phyloP scores from a whole-genome alignment of 2,113 vertebrate genomes.

The Triplophysa siluroides region DNA sequence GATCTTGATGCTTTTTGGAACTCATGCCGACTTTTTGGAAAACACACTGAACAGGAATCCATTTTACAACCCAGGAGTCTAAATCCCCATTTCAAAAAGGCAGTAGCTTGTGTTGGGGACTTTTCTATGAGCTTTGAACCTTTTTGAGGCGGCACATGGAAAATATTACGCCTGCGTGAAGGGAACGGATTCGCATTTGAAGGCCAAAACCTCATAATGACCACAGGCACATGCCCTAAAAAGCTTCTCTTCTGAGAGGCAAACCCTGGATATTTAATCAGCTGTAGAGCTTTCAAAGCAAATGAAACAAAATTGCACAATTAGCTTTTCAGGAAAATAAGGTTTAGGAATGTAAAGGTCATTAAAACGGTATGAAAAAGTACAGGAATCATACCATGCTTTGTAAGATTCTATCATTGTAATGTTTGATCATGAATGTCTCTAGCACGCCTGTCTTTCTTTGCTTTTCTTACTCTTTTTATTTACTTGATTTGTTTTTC shows the following conservation, averaged over 20 bases:
- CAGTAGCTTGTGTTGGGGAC: not conserved
- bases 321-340: slow-evolving; percentile 29
- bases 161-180: slow-evolving; percentile 75
- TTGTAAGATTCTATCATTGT: not conserved
- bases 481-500: too few species aligned
- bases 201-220: slow-evolving; percentile 73
- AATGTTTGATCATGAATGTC: not conserved
- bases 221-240: slow-evolving; percentile 60
- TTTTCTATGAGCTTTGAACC: slow-evolving; percentile 17
- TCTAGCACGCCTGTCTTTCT: not conserved
- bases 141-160: slow-evolving; percentile 65
- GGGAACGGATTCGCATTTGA: slow-evolving; percentile 69
- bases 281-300: slow-evolving; percentile 23
- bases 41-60: slow-evolving; percentile 16
- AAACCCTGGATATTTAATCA: slow-evolving; percentile 45
- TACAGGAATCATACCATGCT: not conserved
- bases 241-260: slow-evolving; percentile 58
- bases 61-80: slow-evolving; percentile 3
- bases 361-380: slow-evolving; percentile 8
- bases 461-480: not conserved
- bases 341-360: slow-evolving; percentile 3
- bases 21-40: not conserved
- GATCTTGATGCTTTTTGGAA: not conserved
- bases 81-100: slow-evolving; percentile 11
- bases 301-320: slow-evolving; percentile 33